Base-by-base conservation (phyloP, 2,113 vertebrate genomes). In the Zosterops borbonicus region DNA sequence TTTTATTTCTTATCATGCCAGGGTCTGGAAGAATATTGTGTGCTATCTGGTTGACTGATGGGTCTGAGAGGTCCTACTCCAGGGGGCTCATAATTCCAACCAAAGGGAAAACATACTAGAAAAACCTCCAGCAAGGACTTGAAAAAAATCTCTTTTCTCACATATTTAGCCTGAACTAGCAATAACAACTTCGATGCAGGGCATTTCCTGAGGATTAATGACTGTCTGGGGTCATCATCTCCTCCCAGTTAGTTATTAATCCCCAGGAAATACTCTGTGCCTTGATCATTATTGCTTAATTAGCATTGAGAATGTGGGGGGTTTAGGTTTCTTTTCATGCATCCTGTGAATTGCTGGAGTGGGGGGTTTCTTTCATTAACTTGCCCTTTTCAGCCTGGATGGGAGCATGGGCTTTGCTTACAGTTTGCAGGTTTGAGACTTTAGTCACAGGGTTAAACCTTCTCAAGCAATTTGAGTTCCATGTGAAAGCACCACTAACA, bases 151-250 rank as follows among this genome's bases (percentile, higher is more conserved):
- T 64, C 44, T 88, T 92, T 95, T 96, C 95, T 96, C 96, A 96
- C 87, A 84, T 96, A 93, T 87, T 95, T 94, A 88, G 79, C 75
- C 69, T 97, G 95, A 96, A 96, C 88, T 93, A 96, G 97, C 89
- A 97, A 97, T 97, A 97, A 97, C 97, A 98, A 88, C 96, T 86
- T 97, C 95, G 83, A 97, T 94, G 92, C 84, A 87, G 96, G 94
- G 97, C 96, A 98, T 97, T 98, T 98, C 98, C 97, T 98, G 98
- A 96, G 97, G 97, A 98, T 98, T 98, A 98, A 98, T 97, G 96
- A 97, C 96, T 97, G 97, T 98, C 97, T 96, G 87, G 97, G 97
- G 97, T 98, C 97, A 98, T 98, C 98, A 97, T 97, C 97, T 97
- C 96, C 96, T 97, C 95, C 95, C 93, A 93, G 97, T 97, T 95